Evolutionary conservation across 2,113 vertebrate species (phyloP).

Genomic region (Malaclemys terrapin): DNA sequence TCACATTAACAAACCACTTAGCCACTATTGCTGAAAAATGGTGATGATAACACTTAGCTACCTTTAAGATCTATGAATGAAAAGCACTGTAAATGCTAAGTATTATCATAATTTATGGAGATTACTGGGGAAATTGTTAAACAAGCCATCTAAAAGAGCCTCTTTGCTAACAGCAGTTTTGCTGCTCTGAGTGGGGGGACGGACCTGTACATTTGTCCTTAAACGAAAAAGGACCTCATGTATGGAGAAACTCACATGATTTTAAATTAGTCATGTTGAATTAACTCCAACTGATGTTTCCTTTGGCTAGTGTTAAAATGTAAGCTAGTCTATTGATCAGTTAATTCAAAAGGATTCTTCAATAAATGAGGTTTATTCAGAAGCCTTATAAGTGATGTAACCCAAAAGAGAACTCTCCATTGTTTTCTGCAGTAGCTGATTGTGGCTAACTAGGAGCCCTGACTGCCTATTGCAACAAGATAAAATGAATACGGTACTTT

Average conservation of each 20-base stretch:
- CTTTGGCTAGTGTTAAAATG: not conserved
- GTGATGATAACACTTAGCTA: not conserved
- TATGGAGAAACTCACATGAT: not conserved
- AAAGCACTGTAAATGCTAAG: not conserved
- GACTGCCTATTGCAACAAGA: not conserved
- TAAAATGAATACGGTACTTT: not conserved
- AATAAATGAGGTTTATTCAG: not conserved
- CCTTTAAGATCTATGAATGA: not conserved
- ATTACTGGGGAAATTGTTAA: not conserved
- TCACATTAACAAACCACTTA: not conserved
- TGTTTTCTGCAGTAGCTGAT: not conserved
- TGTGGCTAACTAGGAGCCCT: not conserved
- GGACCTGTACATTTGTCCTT: not conserved
- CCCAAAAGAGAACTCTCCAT: not conserved
- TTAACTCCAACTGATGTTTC: not conserved
- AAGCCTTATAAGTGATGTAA: not conserved
- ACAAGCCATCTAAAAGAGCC: not conserved
- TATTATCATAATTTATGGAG: not conserved
- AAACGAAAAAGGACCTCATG: fast-evolving
- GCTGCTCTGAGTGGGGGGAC: not conserved
- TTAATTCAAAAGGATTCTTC: not conserved
- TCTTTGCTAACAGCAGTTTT: not conserved
- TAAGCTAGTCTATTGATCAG: not conserved
- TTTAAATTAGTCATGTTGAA: not conserved
- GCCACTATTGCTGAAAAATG: not conserved